Evolutionary conservation across 35 echinoderm and acorn worm species (phyloP), one percentile per base, ranked within the genome.

Genomic region (Apostichopus californicus): DNA sequence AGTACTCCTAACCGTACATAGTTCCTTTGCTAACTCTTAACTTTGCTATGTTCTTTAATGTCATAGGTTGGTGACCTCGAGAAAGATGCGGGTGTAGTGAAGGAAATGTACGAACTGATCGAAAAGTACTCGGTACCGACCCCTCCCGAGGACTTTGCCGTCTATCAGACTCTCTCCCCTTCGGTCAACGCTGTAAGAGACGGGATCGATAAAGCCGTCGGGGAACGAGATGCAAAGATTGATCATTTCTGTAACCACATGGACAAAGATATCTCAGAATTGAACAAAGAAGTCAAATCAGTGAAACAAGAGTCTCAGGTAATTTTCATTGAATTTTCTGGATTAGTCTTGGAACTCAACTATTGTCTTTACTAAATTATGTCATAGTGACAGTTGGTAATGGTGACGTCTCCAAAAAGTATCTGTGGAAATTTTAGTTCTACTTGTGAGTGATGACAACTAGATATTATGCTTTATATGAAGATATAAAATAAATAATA

Each of bases 231-330:
- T 78, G 91, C 95, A 54, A 98, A 98, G 79, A 94, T 98, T 77
- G 97, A 98, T 81, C 96, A 98, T 58, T 98, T 98, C 95, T 98
- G 97, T 70, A 98, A 96, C 90, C 95, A 94, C 75, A 86, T 98
- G 91, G 97, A 98, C 80, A 98, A 98, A 83, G 97, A 98, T 86
- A 98, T 98, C 34, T 28, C 93, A 17, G 92, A 96, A 57, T 77
- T 98, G 24, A 98, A 96, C 88, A 96, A 95, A 78, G 97, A 98
- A 5, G 97, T 98, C 10, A 96, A 94, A 80, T 91, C 86, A 18
- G 93, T 98, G 68, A 98, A 98, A 68, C 97, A 98, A 78, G 97
- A 98, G 85, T 98, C 97, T 56, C 97, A 98, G 97, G 97, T 98
- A 61, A 61, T 61, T 61, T 61, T 11, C 0, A 1, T 12, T 61